Conservation (phyloP, 2,888 invertebrate species). For the Eilema caniola region DNA sequence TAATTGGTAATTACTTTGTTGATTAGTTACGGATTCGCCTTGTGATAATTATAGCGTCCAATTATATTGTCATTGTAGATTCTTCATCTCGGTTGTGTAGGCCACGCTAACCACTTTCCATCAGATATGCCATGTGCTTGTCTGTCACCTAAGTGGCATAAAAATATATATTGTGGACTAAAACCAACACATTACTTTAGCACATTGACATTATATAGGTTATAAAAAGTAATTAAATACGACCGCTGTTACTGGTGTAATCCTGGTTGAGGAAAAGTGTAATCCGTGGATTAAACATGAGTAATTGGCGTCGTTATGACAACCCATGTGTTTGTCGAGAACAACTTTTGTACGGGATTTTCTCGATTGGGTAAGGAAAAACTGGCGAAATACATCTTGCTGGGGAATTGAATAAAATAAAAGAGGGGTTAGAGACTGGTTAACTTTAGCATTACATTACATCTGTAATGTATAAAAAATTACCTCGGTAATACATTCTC, state of each 20-base stretch:
- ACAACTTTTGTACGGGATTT: constrained; percentile 29
- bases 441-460: constrained; percentile 1
- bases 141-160: too few species aligned
- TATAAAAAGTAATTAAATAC: constrained; percentile 64
- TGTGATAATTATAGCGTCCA: background rate
- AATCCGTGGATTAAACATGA: constrained; percentile 63
- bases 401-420: constrained; percentile 11
- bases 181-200: background rate
- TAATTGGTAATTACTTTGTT: background rate
- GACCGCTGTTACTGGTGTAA: constrained; percentile 50
- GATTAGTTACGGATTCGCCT: background rate
- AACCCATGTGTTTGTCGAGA: constrained; percentile 36
- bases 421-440: constrained; percentile 6
- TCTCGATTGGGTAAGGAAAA: constrained; percentile 32
- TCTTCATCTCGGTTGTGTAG: too few species aligned
- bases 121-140: too few species aligned
- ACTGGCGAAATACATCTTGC: constrained; percentile 14
- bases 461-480: background rate
- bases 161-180: too few species aligned
- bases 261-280: constrained; percentile 57
- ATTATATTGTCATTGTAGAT: too few species aligned
- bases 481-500: background rate
- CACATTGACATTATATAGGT: constrained; percentile 18
- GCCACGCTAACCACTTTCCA: too few species aligned
- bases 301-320: constrained; percentile 64